A percentile compares a stretch with the other conserved stretches of the same genome.
These are phyloP conservation scores for Palaemon carinicauda DNA, from an alignment of 1,140 invertebrate species.

Conservation along the genomic window DNA sequence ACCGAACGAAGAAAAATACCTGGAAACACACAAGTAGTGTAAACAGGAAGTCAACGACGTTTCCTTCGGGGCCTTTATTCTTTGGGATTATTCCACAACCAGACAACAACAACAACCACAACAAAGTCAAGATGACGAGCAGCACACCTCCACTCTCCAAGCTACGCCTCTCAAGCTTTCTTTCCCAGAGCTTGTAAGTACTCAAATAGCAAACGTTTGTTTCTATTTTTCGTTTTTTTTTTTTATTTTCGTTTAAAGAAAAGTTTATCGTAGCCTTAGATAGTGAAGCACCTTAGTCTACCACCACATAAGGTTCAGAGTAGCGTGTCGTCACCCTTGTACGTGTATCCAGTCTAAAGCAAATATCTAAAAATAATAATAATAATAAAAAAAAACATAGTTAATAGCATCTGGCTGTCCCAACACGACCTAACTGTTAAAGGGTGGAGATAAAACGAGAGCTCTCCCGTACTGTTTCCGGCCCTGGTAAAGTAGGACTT, in stretches of 20 bases:
- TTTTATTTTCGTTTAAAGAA: too few species aligned
- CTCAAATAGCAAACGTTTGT: neutral
- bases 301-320: neutral
- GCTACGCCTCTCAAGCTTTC: constrained; percentile 6
- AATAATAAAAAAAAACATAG: too few species aligned
- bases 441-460: too few species aligned
- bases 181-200: constrained; percentile 32
- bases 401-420: too few species aligned
- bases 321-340: too few species aligned
- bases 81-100: neutral
- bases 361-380: too few species aligned
- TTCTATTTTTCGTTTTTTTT: neutral
- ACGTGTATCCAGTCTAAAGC: too few species aligned
- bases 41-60: too few species aligned
- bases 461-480: too few species aligned
- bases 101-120: neutral
- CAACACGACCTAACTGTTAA: too few species aligned
- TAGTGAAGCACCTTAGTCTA: neutral
- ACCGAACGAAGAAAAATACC: neutral
- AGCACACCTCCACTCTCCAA: constrained; percentile 13
- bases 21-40: neutral
- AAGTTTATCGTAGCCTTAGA: neutral
- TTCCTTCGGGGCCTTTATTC: neutral
- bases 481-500: too few species aligned
- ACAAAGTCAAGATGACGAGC: constrained; percentile 5